phyloP scores from a whole-genome alignment of 2,888 invertebrate species.

The Thereva unica region DNA sequence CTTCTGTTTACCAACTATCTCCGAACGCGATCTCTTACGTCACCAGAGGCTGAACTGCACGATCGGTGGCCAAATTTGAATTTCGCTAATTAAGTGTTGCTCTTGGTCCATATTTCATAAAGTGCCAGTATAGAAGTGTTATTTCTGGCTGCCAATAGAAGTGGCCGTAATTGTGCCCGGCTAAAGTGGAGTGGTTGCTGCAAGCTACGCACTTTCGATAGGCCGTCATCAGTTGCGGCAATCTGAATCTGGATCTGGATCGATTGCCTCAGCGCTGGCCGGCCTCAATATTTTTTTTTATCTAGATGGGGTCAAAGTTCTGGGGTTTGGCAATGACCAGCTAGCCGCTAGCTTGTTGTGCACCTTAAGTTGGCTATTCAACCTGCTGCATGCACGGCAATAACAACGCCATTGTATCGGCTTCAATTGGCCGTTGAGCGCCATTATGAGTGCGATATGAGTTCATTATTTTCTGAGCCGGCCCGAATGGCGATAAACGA shows the following conservation, averaged over 20 bases:
- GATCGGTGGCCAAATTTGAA: no score
- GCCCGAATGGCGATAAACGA: slow-evolving; percentile 4
- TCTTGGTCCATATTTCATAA: no score
- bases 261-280: slow-evolving; percentile 9
- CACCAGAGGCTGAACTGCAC: no score
- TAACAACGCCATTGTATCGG: slow-evolving; percentile 18
- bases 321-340: slow-evolving; percentile 21
- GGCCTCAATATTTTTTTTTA: background rate
- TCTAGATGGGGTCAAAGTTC: slow-evolving; percentile 27
- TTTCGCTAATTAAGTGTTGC: no score
- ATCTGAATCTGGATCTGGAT: slow-evolving; percentile 10
- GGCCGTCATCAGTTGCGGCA: background rate
- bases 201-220: slow-evolving; percentile 1
- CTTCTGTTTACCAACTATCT: no score
- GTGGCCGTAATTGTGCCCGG: no score
- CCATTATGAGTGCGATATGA: slow-evolving; percentile 1
- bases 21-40: no score
- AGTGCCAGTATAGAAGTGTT: no score
- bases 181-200: no score
- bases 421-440: slow-evolving; percentile 22
- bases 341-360: slow-evolving; percentile 22
- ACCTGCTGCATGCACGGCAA: slow-evolving; percentile 7
- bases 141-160: no score
- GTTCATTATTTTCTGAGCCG: background rate
- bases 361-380: slow-evolving; percentile 33